Conservation (phyloP, 1,140 invertebrate genomes). For the Philaenus spumarius region DNA sequence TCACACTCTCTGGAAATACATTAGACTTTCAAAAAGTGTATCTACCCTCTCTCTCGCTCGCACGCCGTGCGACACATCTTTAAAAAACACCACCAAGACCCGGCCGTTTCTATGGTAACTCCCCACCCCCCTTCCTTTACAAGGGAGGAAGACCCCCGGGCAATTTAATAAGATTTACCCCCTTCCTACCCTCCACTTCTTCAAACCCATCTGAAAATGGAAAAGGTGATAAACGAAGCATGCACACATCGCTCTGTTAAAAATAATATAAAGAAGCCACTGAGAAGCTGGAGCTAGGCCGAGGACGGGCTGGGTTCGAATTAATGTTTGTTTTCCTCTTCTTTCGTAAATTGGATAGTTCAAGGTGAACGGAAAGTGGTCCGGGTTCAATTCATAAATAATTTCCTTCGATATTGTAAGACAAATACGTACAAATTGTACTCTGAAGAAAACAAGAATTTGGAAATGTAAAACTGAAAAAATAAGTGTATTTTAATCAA, state of each 20-base stretch:
- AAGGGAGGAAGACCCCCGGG: conserved; percentile 24
- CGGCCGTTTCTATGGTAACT: conserved; percentile 15
- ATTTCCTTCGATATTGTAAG: no score
- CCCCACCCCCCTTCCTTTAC: neutral
- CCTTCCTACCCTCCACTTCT: conserved; percentile 14
- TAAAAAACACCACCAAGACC: conserved; percentile 10
- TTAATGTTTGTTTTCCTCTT: neutral
- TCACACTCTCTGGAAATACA: conserved; percentile 21
- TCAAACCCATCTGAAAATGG: conserved; percentile 30
- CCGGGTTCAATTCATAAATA: no score
- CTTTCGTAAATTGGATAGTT: no score
- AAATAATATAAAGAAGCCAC: conserved; percentile 34
- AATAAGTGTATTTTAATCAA: no score
- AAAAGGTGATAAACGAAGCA: conserved; percentile 36
- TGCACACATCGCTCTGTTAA: conserved; percentile 9
- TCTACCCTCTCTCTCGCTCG: conserved; percentile 5
- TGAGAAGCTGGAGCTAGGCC: conserved; percentile 31
- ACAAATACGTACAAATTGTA: no score
- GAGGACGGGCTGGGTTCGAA: conserved; percentile 24
- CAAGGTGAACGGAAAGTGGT: no score
- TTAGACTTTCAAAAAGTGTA: conserved; percentile 23
- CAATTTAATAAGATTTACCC: conserved; percentile 40
- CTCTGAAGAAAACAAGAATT: no score
- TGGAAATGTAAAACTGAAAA: no score
- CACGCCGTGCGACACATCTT: conserved; percentile 17